phyloP scores from a whole-genome alignment of 2,888 invertebrate genomes.

The Platerodrilus igneus region DNA sequence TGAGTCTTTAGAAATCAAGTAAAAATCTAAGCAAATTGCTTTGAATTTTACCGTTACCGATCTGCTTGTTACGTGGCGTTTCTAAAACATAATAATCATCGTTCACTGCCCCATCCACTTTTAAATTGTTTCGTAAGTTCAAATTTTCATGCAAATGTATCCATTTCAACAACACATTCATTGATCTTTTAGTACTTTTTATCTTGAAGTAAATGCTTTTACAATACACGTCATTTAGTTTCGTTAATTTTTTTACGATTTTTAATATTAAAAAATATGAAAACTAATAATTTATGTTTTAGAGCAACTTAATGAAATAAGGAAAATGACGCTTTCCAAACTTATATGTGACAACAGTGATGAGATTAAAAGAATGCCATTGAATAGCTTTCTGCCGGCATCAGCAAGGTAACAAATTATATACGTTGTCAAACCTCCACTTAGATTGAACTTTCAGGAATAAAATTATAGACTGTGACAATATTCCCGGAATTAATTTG shows the following conservation, averaged over 20 bases:
- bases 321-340: slow-evolving; percentile 58
- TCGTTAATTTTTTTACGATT: background rate
- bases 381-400: slow-evolving; percentile 14
- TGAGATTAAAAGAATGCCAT: slow-evolving; percentile 45
- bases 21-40: too few relatives aligned
- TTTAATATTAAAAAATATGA: slow-evolving; percentile 1
- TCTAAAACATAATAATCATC: too few relatives aligned
- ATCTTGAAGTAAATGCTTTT: too few relatives aligned
- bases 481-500: slow-evolving; percentile 11
- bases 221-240: too few relatives aligned
- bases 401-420: slow-evolving; percentile 14
- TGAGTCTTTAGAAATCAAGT: too few relatives aligned
- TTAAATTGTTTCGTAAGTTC: too few relatives aligned
- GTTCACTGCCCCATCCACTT: too few relatives aligned
- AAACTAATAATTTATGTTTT: slow-evolving; percentile 5
- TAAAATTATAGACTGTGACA: slow-evolving; percentile 2
- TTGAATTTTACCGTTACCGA: too few relatives aligned
- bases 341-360: slow-evolving; percentile 66
- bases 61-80: too few relatives aligned
- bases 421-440: background rate
- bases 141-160: too few relatives aligned
- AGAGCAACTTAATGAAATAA: slow-evolving; percentile 62
- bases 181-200: too few relatives aligned
- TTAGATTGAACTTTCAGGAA: slow-evolving; percentile 9
- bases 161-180: too few relatives aligned